Evolutionary conservation across 1,140 invertebrate species (phyloP).

Genomic region (Ylistrum balloti): DNA sequence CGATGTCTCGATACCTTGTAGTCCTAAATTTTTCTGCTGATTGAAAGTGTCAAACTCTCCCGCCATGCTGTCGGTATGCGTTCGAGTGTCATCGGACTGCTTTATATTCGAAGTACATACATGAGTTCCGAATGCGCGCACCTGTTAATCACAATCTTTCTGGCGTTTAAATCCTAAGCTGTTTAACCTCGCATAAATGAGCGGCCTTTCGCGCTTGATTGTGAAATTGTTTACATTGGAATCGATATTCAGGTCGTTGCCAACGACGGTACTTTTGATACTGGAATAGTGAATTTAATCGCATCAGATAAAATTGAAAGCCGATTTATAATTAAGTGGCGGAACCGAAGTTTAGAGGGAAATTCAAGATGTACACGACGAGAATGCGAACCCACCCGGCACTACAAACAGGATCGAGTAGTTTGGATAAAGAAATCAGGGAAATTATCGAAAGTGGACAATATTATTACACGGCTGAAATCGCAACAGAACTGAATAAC

Average conservation of each 20-base stretch:
- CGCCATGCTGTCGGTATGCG: constrained; percentile 30
- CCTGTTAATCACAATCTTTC: neutral
- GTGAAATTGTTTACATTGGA: constrained; percentile 51
- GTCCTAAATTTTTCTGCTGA: too few relatives aligned
- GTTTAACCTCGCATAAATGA: neutral
- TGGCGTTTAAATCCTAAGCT: neutral
- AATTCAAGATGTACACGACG: constrained; percentile 49
- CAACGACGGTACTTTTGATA: constrained; percentile 51
- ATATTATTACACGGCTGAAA: constrained; percentile 77
- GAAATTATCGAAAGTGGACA: constrained; percentile 72
- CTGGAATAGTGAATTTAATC: constrained; percentile 49
- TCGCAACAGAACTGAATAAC: constrained; percentile 73
- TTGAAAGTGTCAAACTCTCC: constrained; percentile 1
- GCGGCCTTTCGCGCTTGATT: neutral
- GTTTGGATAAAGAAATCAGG: constrained; percentile 66
- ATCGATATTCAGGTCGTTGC: constrained; percentile 52
- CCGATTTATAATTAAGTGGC: constrained; percentile 37
- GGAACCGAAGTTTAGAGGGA: constrained; percentile 34
- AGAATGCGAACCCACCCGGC: constrained; percentile 45
- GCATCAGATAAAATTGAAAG: constrained; percentile 41
- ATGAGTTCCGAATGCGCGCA: neutral
- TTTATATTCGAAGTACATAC: neutral
- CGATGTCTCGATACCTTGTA: too few relatives aligned
- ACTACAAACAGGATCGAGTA: constrained; percentile 43
- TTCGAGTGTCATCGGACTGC: constrained; percentile 1